A percentile compares a stretch with the other conserved stretches of the same genome.
Evolutionary conservation across 1,140 invertebrate genomes (phyloP).

Genomic region (Belonocnema kinseyi): DNA sequence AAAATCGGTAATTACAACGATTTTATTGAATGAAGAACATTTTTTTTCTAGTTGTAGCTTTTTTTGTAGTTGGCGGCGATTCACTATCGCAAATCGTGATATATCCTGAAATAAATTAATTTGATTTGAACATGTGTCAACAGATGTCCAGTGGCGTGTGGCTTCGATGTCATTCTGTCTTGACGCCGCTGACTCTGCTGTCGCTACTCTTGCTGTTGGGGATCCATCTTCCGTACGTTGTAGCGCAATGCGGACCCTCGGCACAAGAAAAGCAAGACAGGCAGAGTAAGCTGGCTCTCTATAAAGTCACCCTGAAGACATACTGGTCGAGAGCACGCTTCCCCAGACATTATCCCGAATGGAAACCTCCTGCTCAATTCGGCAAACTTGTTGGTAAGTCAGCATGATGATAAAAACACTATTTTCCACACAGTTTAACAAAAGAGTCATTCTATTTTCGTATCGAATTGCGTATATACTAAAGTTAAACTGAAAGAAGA

Average conservation of each 20-base stretch:
- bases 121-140: slow-evolving; percentile 1
- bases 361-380: slow-evolving; percentile 93
- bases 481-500: background rate
- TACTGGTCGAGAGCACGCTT: slow-evolving; percentile 93
- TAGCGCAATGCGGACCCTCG: slow-evolving; percentile 67
- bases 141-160: slow-evolving; percentile 50
- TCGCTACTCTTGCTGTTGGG: slow-evolving; percentile 57
- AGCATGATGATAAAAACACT: slow-evolving; percentile 40
- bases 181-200: slow-evolving; percentile 48
- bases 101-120: background rate
- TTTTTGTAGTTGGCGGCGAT: too few species aligned
- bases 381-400: slow-evolving; percentile 91
- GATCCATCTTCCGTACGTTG: slow-evolving; percentile 56
- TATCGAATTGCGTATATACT: background rate
- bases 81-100: background rate
- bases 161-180: slow-evolving; percentile 47
- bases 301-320: slow-evolving; percentile 89
- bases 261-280: slow-evolving; percentile 80
- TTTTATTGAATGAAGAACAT: too few species aligned
- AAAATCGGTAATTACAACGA: too few species aligned
- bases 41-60: too few species aligned
- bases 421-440: slow-evolving; percentile 40
- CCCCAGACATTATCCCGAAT: slow-evolving; percentile 93
- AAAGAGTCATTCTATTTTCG: background rate
- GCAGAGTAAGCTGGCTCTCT: slow-evolving; percentile 86